Percentiles rank a stretch among this genome's conserved stretches.
Evolutionary conservation across 2,797 vertebrate species (phyloP).

Genomic region (Rhinoraja longicauda): DNA sequence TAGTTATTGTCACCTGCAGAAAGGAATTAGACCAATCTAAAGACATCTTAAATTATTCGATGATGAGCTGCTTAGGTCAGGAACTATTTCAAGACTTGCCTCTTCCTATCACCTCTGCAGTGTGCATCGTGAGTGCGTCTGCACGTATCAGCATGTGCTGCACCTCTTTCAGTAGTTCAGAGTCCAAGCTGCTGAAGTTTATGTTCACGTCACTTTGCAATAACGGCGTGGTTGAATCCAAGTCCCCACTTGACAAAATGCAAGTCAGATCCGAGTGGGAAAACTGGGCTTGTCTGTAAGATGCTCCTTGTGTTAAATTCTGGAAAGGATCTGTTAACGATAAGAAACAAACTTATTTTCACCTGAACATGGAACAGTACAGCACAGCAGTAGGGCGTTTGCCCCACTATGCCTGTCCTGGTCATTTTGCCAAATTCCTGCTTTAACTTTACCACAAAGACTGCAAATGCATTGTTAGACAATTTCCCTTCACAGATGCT

Average conservation of each 20-base stretch:
- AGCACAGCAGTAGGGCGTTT: too few species aligned
- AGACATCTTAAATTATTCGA: not conserved
- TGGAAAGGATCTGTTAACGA: constrained; percentile 75
- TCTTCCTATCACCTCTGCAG: constrained; percentile 90
- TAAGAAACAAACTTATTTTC: not conserved
- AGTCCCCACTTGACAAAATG: constrained; percentile 73
- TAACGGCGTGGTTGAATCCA: constrained; percentile 82
- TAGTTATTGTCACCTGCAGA: not conserved
- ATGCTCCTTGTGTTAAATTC: constrained; percentile 77
- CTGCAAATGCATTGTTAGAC: too few species aligned
- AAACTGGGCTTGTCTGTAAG: constrained; percentile 70
- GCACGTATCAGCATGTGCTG: constrained; percentile 89
- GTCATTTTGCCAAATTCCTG: too few species aligned
- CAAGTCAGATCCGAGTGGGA: constrained; percentile 79
- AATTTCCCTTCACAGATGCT: too few species aligned
- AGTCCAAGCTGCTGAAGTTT: constrained; percentile 82
- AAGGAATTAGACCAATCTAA: not conserved
- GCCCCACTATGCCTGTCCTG: too few species aligned
- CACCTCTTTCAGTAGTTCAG: constrained; percentile 87
- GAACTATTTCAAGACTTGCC: constrained; percentile 60
- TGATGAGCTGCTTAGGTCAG: not conserved
- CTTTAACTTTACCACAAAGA: too few species aligned
- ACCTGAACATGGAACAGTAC: not conserved
- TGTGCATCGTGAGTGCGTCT: constrained; percentile 83
- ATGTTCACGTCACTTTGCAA: constrained; percentile 81